A percentile compares a stretch with the other conserved stretches of the same genome.
phyloP scores from a whole-genome alignment of 2,113 vertebrate species.

The Oreocharis arfaki region DNA sequence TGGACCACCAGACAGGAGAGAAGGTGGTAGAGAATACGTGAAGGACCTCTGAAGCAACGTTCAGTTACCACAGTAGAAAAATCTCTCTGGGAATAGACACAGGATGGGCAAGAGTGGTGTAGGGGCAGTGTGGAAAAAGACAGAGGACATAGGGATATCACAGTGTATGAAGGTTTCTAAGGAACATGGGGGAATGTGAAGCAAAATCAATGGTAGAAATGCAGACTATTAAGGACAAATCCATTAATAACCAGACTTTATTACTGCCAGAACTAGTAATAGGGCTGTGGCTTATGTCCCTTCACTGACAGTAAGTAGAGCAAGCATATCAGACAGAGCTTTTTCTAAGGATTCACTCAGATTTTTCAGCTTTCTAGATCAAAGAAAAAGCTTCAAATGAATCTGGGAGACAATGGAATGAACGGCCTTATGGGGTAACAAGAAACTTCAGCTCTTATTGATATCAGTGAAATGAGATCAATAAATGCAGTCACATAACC shows the following conservation, averaged over 20 bases:
- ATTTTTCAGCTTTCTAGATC: neutral
- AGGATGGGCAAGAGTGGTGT: neutral
- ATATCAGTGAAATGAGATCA: neutral
- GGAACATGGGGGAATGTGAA: neutral
- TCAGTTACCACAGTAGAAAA: neutral
- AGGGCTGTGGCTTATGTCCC: neutral
- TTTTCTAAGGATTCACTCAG: neutral
- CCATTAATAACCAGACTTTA: neutral
- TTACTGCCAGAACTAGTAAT: neutral
- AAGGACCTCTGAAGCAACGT: neutral
- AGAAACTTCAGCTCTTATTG: slow-evolving; percentile 5
- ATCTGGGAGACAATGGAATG: neutral
- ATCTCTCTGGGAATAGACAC: neutral
- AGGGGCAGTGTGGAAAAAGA: neutral
- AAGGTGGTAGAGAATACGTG: neutral
- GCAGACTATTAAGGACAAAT: neutral
- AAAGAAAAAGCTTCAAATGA: slow-evolving; percentile 26
- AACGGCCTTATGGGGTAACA: neutral
- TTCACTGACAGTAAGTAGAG: neutral
- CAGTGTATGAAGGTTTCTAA: neutral
- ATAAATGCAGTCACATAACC: neutral
- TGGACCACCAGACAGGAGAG: neutral
- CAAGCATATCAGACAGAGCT: neutral
- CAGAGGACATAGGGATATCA: neutral
- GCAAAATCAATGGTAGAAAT: neutral